Conservation (phyloP, 2,797 vertebrate genomes). For the Pelodytes ibericus region DNA sequence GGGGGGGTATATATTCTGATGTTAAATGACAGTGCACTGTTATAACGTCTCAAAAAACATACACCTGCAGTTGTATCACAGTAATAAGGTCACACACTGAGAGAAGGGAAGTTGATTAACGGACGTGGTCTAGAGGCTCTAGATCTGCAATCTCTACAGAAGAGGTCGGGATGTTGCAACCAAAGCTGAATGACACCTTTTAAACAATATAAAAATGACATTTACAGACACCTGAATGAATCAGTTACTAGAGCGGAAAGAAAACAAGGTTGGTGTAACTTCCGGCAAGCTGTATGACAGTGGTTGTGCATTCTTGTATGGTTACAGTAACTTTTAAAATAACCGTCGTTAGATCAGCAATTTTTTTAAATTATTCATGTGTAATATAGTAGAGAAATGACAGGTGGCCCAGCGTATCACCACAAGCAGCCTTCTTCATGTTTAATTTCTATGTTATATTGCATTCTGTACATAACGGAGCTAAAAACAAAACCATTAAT, state of each 20-base stretch:
- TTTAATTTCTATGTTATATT: no score
- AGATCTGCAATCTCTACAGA: not conserved
- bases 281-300: constrained; percentile 5
- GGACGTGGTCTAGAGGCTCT: not conserved
- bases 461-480: no score
- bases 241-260: not conserved
- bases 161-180: not conserved
- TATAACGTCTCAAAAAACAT: not conserved
- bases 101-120: not conserved
- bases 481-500: no score
- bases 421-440: not conserved
- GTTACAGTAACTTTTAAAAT: not conserved
- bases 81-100: constrained; percentile 4
- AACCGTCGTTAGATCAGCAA: not conserved
- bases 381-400: not conserved
- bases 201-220: not conserved
- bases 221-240: constrained; percentile 17
- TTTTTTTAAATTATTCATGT: not conserved
- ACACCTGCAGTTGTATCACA: not conserved
- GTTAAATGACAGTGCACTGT: not conserved
- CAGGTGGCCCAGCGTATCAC: not conserved
- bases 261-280: constrained; percentile 5
- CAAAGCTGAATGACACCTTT: not conserved
- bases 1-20: not conserved
- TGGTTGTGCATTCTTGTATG: not conserved